These are phyloP conservation scores for Typhlichthys eigenmanni DNA, from an alignment of 2,797 vertebrate genomes.

Conservation along the genomic window DNA sequence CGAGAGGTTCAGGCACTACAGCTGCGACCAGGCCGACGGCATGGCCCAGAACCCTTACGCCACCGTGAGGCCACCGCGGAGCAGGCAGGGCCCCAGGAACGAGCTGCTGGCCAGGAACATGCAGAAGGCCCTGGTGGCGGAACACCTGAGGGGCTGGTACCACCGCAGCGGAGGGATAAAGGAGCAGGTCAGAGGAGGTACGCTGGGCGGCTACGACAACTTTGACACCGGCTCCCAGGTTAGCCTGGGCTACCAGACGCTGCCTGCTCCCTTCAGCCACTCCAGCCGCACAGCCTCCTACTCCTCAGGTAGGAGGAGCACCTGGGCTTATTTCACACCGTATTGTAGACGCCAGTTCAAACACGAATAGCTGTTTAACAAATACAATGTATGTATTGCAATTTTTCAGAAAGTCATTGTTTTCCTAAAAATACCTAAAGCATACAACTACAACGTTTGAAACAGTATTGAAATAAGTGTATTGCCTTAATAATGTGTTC, in stretches of 20 bases:
- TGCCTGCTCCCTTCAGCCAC: conserved; percentile 89
- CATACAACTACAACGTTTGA: too few species aligned
- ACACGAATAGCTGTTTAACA: too few species aligned
- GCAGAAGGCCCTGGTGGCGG: conserved; percentile 94
- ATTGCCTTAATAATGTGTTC: too few species aligned
- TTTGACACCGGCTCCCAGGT: conserved; percentile 87
- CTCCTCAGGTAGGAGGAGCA: conserved; percentile 83
- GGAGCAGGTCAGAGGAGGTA: conserved; percentile 60
- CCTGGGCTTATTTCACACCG: background rate
- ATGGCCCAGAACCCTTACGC: conserved; percentile 91
- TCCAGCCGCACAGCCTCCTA: conserved; percentile 89
- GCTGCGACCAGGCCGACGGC: conserved; percentile 80
- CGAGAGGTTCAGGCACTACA: conserved; percentile 83
- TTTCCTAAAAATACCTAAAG: too few species aligned
- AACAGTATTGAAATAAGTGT: too few species aligned
- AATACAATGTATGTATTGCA: background rate
- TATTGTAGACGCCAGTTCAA: background rate
- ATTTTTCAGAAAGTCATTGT: background rate
- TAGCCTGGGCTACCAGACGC: conserved; percentile 87
- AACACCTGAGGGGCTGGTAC: conserved; percentile 96
- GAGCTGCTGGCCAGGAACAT: conserved; percentile 93
- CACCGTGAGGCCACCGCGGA: conserved; percentile 88
- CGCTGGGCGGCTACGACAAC: conserved; percentile 81
- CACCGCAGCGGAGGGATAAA: conserved; percentile 85
- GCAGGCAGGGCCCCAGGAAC: conserved; percentile 79